Evolutionary conservation across 2,888 invertebrate species (phyloP).

Genomic region (Tricholauxania praeusta): DNA sequence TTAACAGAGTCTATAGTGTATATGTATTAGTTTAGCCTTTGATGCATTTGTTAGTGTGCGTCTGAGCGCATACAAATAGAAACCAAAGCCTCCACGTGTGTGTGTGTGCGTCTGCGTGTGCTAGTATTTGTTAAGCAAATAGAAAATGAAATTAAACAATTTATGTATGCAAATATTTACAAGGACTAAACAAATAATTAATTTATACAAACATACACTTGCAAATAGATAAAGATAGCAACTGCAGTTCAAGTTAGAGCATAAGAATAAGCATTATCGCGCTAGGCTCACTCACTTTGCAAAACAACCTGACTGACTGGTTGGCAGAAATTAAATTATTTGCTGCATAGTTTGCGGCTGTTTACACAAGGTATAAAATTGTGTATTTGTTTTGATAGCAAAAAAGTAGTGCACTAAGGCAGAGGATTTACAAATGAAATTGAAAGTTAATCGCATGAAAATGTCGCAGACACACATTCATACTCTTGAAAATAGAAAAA

Average conservation of each 20-base stretch:
- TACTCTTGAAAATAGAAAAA: background rate
- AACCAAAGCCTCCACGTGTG: background rate
- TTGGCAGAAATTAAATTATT: conserved; percentile 16
- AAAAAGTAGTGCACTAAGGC: no score
- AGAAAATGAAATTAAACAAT: conserved; percentile 33
- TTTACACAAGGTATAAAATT: background rate
- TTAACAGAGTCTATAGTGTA: background rate
- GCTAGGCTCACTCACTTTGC: no score
- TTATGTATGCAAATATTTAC: conserved; percentile 29
- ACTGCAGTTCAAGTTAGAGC: no score
- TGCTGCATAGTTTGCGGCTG: conserved; percentile 10
- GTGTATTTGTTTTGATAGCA: no score
- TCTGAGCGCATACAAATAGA: no score
- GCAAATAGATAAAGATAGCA: background rate
- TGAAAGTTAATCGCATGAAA: no score
- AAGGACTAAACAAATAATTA: conserved; percentile 33
- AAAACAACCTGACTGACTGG: no score
- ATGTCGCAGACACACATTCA: background rate
- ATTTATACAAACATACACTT: conserved; percentile 10
- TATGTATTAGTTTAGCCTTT: background rate
- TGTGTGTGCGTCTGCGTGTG: background rate
- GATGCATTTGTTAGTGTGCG: background rate
- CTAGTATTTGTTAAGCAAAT: conserved; percentile 22
- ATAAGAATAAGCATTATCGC: background rate
- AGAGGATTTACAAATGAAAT: no score